phyloP scores from a whole-genome alignment of 2,888 invertebrate genomes.

The Drosophila suboccidentalis region DNA sequence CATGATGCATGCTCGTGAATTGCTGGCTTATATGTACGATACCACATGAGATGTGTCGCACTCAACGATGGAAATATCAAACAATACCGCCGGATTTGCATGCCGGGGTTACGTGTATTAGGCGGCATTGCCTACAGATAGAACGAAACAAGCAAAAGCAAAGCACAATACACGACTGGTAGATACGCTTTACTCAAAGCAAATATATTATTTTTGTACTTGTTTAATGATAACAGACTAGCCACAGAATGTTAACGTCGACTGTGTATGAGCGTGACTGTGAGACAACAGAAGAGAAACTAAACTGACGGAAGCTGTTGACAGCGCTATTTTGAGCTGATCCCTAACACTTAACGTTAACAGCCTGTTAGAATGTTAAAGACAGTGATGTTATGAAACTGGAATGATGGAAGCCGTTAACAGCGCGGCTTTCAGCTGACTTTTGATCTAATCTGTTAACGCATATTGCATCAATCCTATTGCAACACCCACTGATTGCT shows the following conservation, averaged over 20 bases:
- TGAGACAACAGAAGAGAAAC: neutral
- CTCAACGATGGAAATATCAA: conserved; percentile 53
- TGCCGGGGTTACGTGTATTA: conserved; percentile 35
- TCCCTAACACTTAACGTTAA: no score
- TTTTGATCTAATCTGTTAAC: no score
- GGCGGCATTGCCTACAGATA: conserved; percentile 59
- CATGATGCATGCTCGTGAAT: conserved; percentile 35
- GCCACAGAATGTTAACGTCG: neutral
- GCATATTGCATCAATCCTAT: no score
- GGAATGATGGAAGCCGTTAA: neutral
- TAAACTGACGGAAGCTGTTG: neutral
- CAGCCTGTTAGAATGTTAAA: neutral
- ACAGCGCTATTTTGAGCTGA: neutral
- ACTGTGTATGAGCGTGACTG: neutral
- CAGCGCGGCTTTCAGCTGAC: neutral
- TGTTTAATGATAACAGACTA: neutral
- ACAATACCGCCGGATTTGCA: conserved; percentile 65
- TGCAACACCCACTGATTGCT: no score
- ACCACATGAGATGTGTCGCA: conserved; percentile 64
- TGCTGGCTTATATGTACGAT: conserved; percentile 19
- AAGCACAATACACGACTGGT: neutral
- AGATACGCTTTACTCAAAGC: neutral
- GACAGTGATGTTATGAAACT: neutral
- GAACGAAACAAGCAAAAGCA: conserved; percentile 12
- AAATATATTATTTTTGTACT: neutral